Evolutionary conservation across 2,888 invertebrate genomes (phyloP), one percentile per base, ranked within the genome.

Genomic region (Bombylius discolor): DNA sequence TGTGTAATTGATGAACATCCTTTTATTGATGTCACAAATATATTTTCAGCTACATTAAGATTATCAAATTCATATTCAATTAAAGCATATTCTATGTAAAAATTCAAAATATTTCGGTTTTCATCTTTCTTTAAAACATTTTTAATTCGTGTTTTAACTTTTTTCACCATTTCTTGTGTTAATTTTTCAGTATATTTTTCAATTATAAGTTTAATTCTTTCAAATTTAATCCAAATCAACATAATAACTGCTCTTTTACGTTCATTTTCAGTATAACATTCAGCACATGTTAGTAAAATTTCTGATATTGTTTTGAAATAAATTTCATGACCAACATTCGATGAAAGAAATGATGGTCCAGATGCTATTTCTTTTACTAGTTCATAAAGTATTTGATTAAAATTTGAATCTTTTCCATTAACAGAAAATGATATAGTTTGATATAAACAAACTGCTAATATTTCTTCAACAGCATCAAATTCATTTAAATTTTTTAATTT

Each of bases 191-290:
- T 70, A 13, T 75, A 66, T 63, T 76, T 77, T 55, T 76, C 72
- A 7, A 81, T 64, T 56, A 74, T 70, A 32, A 80, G 66, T 4
- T 81, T 65, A 51, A 81, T 64, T 34, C 81, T 74, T 66, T 82
- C 79, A 62, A 83, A 81, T 57, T 80, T 73, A 46, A 84, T 71
- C 81, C 82, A 83, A 76, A 84, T 78, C 9, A 82, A 63, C n/a
- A 78, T 75, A 56, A 82, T 74, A 8, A 80, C 77, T 4, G 64
- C 59, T 0, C 69, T 65, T 57, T 77, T 77, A 59, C 74, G 68
- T 62, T 81, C 78, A n/a, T 72, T 66, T 5, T 67, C 65, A 44
- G 65, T 66, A 58, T 80, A 74, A 64, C 74, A 76, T 52, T 77
- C 76, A 14, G 78, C 76, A 59, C 79, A 78, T 47, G 74, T 74